Evolutionary conservation across 2,113 vertebrate species (phyloP).

Genomic region (Rhabdomys dilectus): DNA sequence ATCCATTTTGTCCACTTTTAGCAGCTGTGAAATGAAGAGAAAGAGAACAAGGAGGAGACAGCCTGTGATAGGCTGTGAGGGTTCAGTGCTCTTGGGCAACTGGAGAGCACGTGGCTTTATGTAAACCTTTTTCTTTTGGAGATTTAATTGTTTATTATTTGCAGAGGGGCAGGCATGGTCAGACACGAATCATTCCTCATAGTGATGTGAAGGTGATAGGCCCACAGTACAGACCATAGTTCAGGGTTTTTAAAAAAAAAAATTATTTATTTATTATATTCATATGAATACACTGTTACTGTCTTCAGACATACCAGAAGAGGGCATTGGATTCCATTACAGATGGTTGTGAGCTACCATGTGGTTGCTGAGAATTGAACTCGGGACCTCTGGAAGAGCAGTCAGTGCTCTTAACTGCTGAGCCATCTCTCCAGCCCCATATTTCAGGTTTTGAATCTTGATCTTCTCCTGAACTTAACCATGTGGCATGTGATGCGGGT

Average conservation of each 20-base stretch:
- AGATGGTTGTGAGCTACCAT: no score
- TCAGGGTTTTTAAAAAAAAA: not conserved
- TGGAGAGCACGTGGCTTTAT: constrained; percentile 9
- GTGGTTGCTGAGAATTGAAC: no score
- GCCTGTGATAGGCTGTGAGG: not conserved
- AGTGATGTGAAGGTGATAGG: not conserved
- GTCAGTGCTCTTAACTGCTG: no score
- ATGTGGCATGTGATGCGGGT: not conserved
- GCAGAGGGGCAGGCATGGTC: not conserved
- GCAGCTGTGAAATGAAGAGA: not conserved
- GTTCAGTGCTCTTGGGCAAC: not conserved
- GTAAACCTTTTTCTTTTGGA: not conserved
- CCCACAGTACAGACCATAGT: not conserved
- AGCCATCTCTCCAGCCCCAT: no score
- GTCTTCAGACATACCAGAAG: no score
- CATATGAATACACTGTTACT: no score
- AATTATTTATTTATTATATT: no score
- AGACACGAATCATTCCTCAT: not conserved
- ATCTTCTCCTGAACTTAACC: not conserved
- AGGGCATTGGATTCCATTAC: no score
- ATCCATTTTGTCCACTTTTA: not conserved
- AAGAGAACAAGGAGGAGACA: not conserved
- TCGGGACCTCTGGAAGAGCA: no score
- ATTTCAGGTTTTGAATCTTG: not conserved
- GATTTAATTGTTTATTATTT: not conserved